Evolutionary conservation across 2,113 vertebrate species (phyloP), one percentile per base, ranked within the genome.

Genomic region (Cairina moschata): DNA sequence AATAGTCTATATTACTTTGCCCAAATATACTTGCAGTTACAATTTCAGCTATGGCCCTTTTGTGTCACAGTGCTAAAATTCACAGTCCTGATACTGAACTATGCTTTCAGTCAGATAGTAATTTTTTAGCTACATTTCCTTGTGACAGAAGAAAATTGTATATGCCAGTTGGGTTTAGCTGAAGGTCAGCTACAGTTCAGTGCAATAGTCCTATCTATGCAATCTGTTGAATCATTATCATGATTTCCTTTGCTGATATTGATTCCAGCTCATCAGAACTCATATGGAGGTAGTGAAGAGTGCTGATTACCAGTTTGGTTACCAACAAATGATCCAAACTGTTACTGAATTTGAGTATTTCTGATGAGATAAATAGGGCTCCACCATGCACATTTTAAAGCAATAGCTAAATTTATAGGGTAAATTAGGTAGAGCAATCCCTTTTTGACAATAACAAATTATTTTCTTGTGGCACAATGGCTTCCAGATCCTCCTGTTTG

Each of bases 51-150:
- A 74, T 3, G 4, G 48, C 8, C 34, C 5, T 76, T 89, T 36
- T 44, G 34, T 86, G 72, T 63, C 38, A 74, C 36, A 48, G 38
- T 23, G 67, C 14, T 90, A 59, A 94, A 90, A 90, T 81, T 85
- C 86, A 78, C 16, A 66, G 36, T 66, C 23, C 54, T 76, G 54
- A 50, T 42, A 56, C 13, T 31, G 38, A 72, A 32, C 34, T 55
- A 25, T 52, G 25, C 56, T 91, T 94, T 93, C 66, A 75, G 60
- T 83, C 73, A 88, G 38, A 55, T 48, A 46, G 54, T 79, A 80
- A 88, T 79, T 95, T 96, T 96, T 86, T 79, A 82, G 54, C 77
- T 52, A 66, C 14, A 18, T 79, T 86, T 92, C 48, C 60, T 75
- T 93, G 73, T 62, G 48, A 59, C 36, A 56, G 29, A 54, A 92